Percentiles rank a stretch among this genome's conserved stretches.
phyloP scores from a whole-genome alignment of 2,113 vertebrate genomes.

The Passer domesticus region DNA sequence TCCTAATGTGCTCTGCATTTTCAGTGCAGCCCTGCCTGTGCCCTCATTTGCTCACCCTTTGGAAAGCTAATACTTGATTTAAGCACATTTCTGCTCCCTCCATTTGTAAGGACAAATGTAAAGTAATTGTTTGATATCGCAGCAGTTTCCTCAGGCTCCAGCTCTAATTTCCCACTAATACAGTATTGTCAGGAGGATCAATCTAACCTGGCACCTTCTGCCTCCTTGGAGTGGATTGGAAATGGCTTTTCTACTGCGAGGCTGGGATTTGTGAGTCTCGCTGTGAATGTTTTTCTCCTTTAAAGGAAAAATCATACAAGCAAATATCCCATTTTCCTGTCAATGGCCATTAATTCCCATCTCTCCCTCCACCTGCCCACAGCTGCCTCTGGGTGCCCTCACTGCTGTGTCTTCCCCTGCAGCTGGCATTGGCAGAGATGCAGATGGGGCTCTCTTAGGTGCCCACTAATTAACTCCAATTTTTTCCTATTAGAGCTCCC shows the following conservation, averaged over 20 bases:
- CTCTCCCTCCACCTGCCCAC: neutral
- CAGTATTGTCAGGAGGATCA: slow-evolving; percentile 45
- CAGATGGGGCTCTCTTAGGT: neutral
- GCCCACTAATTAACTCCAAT: neutral
- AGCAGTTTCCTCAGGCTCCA: slow-evolving; percentile 38
- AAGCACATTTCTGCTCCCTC: slow-evolving; percentile 39
- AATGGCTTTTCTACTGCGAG: slow-evolving; percentile 8
- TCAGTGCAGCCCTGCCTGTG: neutral
- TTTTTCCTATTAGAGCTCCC: neutral
- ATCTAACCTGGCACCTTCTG: slow-evolving; percentile 48
- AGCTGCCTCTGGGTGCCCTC: neutral
- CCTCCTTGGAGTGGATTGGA: slow-evolving; percentile 38
- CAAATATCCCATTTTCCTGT: slow-evolving; percentile 3
- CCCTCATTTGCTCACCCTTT: slow-evolving; percentile 40
- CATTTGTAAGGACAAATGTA: slow-evolving; percentile 57
- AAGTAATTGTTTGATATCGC: slow-evolving; percentile 59
- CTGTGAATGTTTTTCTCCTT: slow-evolving; percentile 25
- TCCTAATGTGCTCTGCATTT: slow-evolving; percentile 15
- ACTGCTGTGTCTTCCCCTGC: neutral
- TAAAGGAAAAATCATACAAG: slow-evolving; percentile 33
- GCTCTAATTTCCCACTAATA: slow-evolving; percentile 56
- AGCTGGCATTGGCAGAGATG: neutral
- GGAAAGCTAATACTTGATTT: slow-evolving; percentile 45
- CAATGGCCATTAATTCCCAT: neutral
- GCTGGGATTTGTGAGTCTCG: slow-evolving; percentile 8